Evolutionary conservation across 2,888 invertebrate genomes (phyloP), one percentile per base, ranked within the genome.

Genomic region (Platypus cylindrus): DNA sequence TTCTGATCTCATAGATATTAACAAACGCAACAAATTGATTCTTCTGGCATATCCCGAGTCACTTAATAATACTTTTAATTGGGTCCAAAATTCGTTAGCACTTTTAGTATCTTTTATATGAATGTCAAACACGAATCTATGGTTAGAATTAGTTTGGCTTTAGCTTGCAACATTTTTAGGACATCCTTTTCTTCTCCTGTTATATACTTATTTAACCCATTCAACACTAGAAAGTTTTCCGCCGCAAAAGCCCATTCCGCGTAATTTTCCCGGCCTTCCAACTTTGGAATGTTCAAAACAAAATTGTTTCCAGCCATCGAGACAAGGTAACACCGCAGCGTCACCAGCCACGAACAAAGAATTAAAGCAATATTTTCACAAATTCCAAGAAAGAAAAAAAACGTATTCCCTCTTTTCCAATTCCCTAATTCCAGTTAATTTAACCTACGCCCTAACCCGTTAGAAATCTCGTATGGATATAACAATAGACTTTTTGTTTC

Each of bases 81-180:
- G 23, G 2, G 5, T 16, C 37, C 37, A 37, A 8, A 34, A 16
- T 3, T 30, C 24, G 2, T 17, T 23, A 4, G 34, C 14, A 3
- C 18, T 22, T 11, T 3, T 29, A 5, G 37, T 15, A 41, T 33
- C 47, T 43, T 24, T 27, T 17, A 52, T 38, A 34, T 52, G 49
- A 7, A 50, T 40, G 42, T 42, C 16, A 49, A 28, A 9, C 44
- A 44, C 7, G 47, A 20, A 32, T 53, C 48, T 5, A 52, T 45
- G 1, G 50, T 52, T 16, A 53, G 34, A 23, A 50, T 41, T 3
- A 50, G 26, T 28, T 52, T 53, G 1, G 49, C 52, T 36, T 45
- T 49, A 3, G 49, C 45, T 37, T 52, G 51, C 0, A 39, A 38
- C 25, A 44, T 45, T 14, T 34, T 17, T 4, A 17, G 32, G 15